These are phyloP conservation scores for Oncorhynchus nerka DNA, from an alignment of 2,113 vertebrate genomes.

Conservation along the genomic window DNA sequence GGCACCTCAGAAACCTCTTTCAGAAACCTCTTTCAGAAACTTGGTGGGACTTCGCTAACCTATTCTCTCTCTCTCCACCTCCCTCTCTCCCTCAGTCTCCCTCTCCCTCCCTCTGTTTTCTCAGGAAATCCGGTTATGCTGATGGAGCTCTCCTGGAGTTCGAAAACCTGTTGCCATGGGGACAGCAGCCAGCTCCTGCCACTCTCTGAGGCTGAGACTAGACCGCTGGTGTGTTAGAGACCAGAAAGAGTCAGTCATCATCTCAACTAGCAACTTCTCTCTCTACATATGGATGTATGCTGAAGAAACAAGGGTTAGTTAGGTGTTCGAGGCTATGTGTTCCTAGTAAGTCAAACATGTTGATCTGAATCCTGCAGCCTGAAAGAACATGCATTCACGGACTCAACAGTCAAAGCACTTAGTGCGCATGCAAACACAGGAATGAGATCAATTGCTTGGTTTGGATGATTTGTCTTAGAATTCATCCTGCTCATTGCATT, in stretches of 20 bases:
- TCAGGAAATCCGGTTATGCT: conserved; percentile 56
- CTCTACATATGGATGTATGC: no score
- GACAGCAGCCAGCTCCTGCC: conserved; percentile 42
- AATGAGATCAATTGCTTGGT: no score
- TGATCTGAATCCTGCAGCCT: no score
- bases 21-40: background rate
- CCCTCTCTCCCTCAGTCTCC: background rate
- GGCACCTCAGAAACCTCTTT: background rate
- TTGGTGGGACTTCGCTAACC: background rate
- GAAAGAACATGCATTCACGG: no score
- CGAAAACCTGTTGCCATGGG: conserved; percentile 67
- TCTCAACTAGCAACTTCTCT: no score
- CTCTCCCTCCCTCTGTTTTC: conserved; percentile 3
- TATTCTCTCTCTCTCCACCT: background rate
- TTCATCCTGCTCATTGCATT: no score
- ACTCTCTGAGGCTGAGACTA: conserved; percentile 14
- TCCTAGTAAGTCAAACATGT: no score
- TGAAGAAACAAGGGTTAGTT: no score
- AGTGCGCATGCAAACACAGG: no score
- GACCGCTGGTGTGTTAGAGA: conserved; percentile 45
- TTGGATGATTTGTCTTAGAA: no score
- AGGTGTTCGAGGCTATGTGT: no score
- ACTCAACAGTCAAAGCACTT: no score
- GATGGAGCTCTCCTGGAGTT: conserved; percentile 33
- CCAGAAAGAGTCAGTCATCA: conserved; percentile 9